Evolutionary conservation across 1,140 invertebrate species (phyloP), one percentile per base, ranked within the genome.

Genomic region (Octopus sinensis): DNA sequence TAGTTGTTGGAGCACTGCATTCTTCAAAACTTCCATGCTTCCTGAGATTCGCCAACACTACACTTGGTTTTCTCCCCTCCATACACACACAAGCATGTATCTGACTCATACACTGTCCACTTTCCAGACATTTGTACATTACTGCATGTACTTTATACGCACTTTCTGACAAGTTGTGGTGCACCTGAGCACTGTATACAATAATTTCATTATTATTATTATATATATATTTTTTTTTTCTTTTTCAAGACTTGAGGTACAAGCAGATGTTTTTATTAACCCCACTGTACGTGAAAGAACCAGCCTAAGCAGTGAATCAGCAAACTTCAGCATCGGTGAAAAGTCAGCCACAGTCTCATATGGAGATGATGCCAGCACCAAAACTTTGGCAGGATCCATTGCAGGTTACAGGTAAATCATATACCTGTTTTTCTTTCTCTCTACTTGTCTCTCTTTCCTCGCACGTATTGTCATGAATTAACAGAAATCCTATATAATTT

Each of bases 381-480:
- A 94, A 84, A 95, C 94, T 53, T 89, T 95, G 73, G 95, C 95
- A 76, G 95, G 95, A 9, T 96, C 95, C 17, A 93, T 95, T 83
- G 90, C 94, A 30, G 94, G 94, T 85, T 94, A 94, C 86, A 94
- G 94, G 92, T 86, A 84, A 79, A 76, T 73, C 30, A 10, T 54
- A 54, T 54, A 17, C 23, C 4, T 4, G 30, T 43, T 43, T 43
- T 43, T 43, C 30, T 43, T 43, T 43, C 30, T 43, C 30, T 43
- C 30, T 43, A 43, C 53, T 56, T 56, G 23, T 12, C 54, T 76
- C 78, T 43, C 9, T 79, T 54, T 80, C 10, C 54, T 13, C 51
- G 4, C 54, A 62, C 54, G 13, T 30, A n/a, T 9, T 52, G 13
- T 12, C 10, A 53, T 51, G 71, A 80, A 13, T n/a, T 54, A 17